These are phyloP conservation scores for Cotesia glomerata DNA, from an alignment of 1,140 invertebrate species.

Conservation along the genomic window DNA sequence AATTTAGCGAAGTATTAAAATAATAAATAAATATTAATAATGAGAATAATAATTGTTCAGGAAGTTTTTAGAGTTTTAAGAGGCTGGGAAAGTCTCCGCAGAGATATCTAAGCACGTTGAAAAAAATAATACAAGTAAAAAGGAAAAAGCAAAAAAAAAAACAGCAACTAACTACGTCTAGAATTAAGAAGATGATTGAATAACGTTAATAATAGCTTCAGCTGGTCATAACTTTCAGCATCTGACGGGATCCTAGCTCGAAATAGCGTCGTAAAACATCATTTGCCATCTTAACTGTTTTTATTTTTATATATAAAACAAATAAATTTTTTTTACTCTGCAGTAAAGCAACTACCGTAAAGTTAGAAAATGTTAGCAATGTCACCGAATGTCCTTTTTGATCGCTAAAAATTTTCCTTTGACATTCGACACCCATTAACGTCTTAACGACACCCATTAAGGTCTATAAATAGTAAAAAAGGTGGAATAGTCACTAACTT, in stretches of 20 bases:
- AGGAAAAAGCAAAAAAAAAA: not conserved
- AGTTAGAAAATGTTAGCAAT: not conserved
- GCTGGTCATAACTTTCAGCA: conserved; percentile 33
- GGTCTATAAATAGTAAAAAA: too few relatives aligned
- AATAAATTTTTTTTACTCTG: conserved; percentile 2
- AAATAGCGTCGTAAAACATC: conserved; percentile 30
- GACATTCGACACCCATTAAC: too few relatives aligned
- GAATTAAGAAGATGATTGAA: conserved; percentile 43
- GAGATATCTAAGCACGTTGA: conserved; percentile 4
- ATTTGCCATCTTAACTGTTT: conserved; percentile 10
- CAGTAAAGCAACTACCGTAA: not conserved
- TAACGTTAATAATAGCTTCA: conserved; percentile 48
- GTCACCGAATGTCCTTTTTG: not conserved
- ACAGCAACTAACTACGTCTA: conserved; percentile 11
- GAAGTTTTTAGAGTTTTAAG: not conserved
- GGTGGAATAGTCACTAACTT: too few relatives aligned
- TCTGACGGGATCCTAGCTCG: conserved; percentile 22
- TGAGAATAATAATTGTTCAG: not conserved
- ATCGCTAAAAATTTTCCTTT: too few relatives aligned
- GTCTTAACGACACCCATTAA: too few relatives aligned
- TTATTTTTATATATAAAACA: not conserved
- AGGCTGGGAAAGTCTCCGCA: conserved; percentile 17
- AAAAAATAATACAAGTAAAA: conserved; percentile 14
- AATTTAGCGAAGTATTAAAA: not conserved
- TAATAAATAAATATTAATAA: not conserved